A percentile compares a stretch with the other conserved stretches of the same genome.
Evolutionary conservation across 2,113 vertebrate species (phyloP).

Genomic region (Octodon degus): DNA sequence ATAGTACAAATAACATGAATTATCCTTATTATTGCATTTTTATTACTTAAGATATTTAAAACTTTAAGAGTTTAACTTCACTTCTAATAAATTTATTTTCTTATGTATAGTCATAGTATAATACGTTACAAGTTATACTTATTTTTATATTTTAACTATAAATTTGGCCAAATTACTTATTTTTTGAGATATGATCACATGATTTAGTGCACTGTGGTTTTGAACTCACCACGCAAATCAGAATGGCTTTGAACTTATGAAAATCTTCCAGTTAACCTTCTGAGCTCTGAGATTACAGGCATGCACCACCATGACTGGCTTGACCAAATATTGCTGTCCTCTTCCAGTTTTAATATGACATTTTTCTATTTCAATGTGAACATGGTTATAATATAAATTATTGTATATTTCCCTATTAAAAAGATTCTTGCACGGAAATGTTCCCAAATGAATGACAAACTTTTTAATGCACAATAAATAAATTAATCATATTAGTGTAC

Average conservation of each 20-base stretch:
- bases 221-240: too few relatives aligned
- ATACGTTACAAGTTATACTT: background rate
- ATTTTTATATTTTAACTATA: background rate
- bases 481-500: constrained; percentile 5
- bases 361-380: background rate
- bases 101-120: too few relatives aligned
- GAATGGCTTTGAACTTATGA: too few relatives aligned
- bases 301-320: background rate
- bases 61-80: too few relatives aligned
- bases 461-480: background rate
- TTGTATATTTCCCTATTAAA: constrained; percentile 42
- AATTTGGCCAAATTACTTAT: background rate
- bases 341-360: background rate
- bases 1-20: too few relatives aligned
- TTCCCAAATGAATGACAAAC: constrained; percentile 67
- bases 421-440: constrained; percentile 71
- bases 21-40: too few relatives aligned
- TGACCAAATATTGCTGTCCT: background rate
- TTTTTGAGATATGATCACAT: too few relatives aligned
- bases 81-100: too few relatives aligned
- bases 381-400: background rate
- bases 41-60: too few relatives aligned
- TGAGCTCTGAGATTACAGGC: too few relatives aligned
- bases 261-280: too few relatives aligned
- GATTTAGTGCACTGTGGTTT: too few relatives aligned